Evolutionary conservation across 1,140 invertebrate genomes (phyloP).

Genomic region (Microplitis demolitor): DNA sequence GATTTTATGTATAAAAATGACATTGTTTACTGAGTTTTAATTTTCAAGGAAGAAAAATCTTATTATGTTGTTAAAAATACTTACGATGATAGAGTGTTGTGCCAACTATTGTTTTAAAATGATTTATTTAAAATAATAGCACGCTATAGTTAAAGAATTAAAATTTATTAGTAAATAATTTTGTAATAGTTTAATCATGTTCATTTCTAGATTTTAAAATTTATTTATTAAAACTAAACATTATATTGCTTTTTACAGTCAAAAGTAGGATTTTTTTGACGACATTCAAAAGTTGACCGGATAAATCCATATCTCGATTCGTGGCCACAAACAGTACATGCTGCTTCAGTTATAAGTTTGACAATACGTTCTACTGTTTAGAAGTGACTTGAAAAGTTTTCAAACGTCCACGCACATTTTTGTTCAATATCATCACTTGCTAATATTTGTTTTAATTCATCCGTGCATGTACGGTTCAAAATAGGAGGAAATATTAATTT

Average conservation of each 20-base stretch:
- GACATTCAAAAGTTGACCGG: background rate
- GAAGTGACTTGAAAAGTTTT: slow-evolving; percentile 40
- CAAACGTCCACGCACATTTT: slow-evolving; percentile 13
- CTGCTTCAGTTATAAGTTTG: slow-evolving; percentile 41
- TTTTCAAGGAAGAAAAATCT: background rate
- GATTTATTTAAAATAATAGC: background rate
- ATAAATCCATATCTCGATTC: slow-evolving; percentile 33
- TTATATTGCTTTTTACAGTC: background rate
- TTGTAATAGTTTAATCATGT: no score
- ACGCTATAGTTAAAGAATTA: background rate
- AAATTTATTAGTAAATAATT: background rate
- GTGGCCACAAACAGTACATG: slow-evolving; percentile 27
- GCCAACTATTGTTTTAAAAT: background rate
- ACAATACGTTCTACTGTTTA: slow-evolving; percentile 41
- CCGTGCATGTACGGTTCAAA: background rate
- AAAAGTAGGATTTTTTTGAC: background rate
- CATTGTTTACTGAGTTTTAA: background rate
- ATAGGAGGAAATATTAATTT: background rate
- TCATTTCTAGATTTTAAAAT: background rate
- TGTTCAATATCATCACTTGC: background rate
- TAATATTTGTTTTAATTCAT: background rate
- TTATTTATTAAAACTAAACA: background rate
- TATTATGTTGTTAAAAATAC: background rate
- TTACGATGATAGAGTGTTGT: background rate
- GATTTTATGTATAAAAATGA: background rate